phyloP scores from a whole-genome alignment of 2,113 vertebrate species.

The Cariama cristata region DNA sequence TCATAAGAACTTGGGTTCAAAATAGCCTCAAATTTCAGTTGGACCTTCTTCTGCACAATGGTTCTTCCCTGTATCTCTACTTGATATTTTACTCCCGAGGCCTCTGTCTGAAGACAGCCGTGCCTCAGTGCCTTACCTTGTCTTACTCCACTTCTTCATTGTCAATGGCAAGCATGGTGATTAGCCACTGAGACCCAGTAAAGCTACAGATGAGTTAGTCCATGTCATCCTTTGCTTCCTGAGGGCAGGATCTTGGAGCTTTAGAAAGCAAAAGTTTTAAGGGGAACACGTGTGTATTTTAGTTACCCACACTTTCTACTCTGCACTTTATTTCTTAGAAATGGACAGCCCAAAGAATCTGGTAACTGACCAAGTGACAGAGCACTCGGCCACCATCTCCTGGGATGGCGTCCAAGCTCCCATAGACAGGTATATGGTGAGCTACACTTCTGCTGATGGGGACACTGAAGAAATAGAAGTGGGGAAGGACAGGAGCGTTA shows the following conservation, averaged over 20 bases:
- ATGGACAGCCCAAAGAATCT: conserved; percentile 72
- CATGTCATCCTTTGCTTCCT: neutral
- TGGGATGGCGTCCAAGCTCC: conserved; percentile 79
- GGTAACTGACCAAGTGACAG: conserved; percentile 72
- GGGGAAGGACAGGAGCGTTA: conserved; percentile 63
- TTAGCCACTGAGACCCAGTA: neutral
- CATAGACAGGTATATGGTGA: conserved; percentile 80
- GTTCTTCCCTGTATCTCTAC: neutral
- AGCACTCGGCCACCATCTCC: conserved; percentile 78
- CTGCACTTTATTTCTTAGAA: neutral
- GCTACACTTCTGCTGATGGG: conserved; percentile 77
- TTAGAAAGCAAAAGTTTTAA: neutral
- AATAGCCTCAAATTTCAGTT: neutral
- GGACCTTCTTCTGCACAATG: neutral
- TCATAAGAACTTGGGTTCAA: neutral
- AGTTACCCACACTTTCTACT: neutral
- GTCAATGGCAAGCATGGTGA: neutral
- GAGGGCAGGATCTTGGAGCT: neutral
- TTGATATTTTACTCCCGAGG: neutral
- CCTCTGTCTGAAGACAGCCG: neutral
- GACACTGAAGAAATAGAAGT: conserved; percentile 72
- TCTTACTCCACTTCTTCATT: neutral
- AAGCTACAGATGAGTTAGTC: neutral
- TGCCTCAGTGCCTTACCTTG: neutral
- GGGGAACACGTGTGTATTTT: neutral